A percentile compares a stretch with the other conserved stretches of the same genome.
Conservation (phyloP, 2,888 invertebrate genomes). For the Dyspetes luteomarginatus region DNA sequence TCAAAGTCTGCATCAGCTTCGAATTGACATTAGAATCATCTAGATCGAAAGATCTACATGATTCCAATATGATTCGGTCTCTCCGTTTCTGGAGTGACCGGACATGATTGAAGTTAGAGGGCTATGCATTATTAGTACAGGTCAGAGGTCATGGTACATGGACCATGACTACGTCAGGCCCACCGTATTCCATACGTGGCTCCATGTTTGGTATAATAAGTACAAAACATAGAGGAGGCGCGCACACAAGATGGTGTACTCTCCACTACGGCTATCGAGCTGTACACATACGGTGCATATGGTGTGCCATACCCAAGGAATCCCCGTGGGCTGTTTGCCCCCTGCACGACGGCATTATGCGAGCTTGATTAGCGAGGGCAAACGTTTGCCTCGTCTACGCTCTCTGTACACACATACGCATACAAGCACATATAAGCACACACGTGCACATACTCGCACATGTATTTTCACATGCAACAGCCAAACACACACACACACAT, state of each 20-base stretch:
- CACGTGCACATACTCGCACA: slow-evolving; percentile 31
- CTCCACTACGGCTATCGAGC: slow-evolving; percentile 56
- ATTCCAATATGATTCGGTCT: slow-evolving; percentile 26
- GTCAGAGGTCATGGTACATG: slow-evolving; percentile 17
- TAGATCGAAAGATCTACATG: slow-evolving; percentile 21
- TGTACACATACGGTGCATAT: slow-evolving; percentile 72
- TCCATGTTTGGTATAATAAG: slow-evolving; percentile 39
- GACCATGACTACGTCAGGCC: slow-evolving; percentile 20
- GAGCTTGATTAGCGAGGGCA: slow-evolving; percentile 83
- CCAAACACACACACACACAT: slow-evolving; percentile 10
- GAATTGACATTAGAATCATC: not conserved
- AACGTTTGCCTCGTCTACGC: slow-evolving; percentile 80
- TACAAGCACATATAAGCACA: slow-evolving; percentile 26
- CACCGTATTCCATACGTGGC: slow-evolving; percentile 28
- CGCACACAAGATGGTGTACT: slow-evolving; percentile 52
- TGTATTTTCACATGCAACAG: not conserved
- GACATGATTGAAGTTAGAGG: too few relatives aligned
- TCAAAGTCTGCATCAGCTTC: slow-evolving; percentile 21
- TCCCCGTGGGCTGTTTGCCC: slow-evolving; percentile 81
- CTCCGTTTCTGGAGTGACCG: too few relatives aligned
- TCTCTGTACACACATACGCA: slow-evolving; percentile 63
- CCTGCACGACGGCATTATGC: slow-evolving; percentile 79
- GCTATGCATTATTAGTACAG: slow-evolving; percentile 51
- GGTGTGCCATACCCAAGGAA: slow-evolving; percentile 72
- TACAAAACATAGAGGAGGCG: slow-evolving; percentile 28